Percentiles rank a stretch among this genome's conserved stretches.
Conservation (phyloP, 2,113 vertebrate genomes). For the Ivindomyrus marchei region DNA sequence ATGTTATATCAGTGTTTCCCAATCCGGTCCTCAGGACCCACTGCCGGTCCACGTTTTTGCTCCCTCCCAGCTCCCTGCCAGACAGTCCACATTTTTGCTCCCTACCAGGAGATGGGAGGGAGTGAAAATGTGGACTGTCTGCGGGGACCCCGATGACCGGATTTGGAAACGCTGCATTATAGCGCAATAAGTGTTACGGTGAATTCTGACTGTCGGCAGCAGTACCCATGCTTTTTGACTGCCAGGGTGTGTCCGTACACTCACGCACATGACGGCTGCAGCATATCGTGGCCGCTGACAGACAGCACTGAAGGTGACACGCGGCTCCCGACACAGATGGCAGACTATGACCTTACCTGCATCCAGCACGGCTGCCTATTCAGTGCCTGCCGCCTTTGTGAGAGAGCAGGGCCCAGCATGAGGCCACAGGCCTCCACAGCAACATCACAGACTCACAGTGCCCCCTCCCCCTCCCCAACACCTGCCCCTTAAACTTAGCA, state of each 20-base stretch:
- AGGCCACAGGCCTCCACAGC: conserved; percentile 21
- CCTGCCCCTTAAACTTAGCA: too few relatives aligned
- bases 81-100: background rate
- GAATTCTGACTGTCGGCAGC: background rate
- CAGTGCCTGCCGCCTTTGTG: conserved; percentile 38
- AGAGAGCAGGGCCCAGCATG: conserved; percentile 34
- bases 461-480: background rate
- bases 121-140: too few relatives aligned
- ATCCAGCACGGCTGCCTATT: conserved; percentile 41
- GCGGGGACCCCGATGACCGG: background rate
- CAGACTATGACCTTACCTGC: conserved; percentile 54
- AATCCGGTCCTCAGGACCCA: background rate
- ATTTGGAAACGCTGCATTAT: background rate
- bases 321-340: conserved; percentile 45
- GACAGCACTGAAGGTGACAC: conserved; percentile 43
- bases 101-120: background rate
- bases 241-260: conserved; percentile 38
- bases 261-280: conserved; percentile 34
- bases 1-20: background rate
- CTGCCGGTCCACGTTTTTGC: background rate
- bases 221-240: conserved; percentile 19
- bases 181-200: background rate
- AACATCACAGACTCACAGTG: conserved; percentile 36
- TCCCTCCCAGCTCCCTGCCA: background rate
- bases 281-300: conserved; percentile 37